Evolutionary conservation across 2,888 invertebrate species (phyloP).

Genomic region (Epistrophella euchroma): DNA sequence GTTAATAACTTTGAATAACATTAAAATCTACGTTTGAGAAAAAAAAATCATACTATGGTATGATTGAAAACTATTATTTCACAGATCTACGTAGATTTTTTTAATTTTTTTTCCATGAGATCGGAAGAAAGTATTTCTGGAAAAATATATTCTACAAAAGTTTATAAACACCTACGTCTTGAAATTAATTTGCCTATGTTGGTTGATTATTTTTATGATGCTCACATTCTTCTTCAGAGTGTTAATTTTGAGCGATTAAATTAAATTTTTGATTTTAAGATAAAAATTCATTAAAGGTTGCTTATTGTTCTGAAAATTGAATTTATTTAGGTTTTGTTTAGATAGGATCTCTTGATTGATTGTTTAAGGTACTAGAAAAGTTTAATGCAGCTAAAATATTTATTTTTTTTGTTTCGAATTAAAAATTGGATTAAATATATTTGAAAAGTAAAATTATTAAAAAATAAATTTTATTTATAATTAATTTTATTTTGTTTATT

Average conservation of each 20-base stretch:
- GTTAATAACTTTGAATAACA: constrained; percentile 38
- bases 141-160: constrained; percentile 1
- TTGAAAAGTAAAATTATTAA: constrained; percentile 31
- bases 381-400: constrained; percentile 67
- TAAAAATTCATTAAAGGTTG: constrained; percentile 63
- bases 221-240: constrained; percentile 26
- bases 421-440: constrained; percentile 35
- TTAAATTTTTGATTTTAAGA: constrained; percentile 16
- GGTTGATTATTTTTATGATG: constrained; percentile 30
- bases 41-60: constrained; percentile 14
- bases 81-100: constrained; percentile 2
- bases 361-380: constrained; percentile 74
- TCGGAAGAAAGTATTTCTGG: constrained; percentile 1
- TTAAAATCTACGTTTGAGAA: constrained; percentile 9
- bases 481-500: constrained; percentile 18
- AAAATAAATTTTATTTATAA: constrained; percentile 34
- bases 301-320: constrained; percentile 73
- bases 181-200: constrained; percentile 17
- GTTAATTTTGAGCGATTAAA: constrained; percentile 32
- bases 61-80: constrained; percentile 7
- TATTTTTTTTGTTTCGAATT: constrained; percentile 37
- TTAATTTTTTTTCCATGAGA: constrained; percentile 1
- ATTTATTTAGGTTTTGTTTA: constrained; percentile 42
- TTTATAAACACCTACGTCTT: neutral
- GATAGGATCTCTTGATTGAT: constrained; percentile 74